A percentile compares a stretch with the other conserved stretches of the same genome.
Evolutionary conservation across 2,113 vertebrate genomes (phyloP).

Genomic region (Glaucomys volans): DNA sequence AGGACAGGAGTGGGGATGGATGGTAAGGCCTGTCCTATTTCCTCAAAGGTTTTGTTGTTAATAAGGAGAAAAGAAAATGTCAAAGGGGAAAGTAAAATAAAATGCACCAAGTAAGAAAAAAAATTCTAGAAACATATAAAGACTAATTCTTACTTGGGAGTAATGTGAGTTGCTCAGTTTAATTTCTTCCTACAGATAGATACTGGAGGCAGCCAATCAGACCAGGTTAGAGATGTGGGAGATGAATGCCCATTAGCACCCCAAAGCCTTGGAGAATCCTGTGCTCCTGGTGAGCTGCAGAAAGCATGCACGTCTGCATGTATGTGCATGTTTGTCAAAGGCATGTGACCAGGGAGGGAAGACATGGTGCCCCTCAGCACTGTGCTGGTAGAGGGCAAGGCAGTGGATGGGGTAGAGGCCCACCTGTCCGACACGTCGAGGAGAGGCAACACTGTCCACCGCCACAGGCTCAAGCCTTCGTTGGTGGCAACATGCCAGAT

Average conservation of each 20-base stretch:
- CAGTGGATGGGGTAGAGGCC: slow-evolving; percentile 42
- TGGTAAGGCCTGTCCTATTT: background rate
- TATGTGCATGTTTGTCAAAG: background rate
- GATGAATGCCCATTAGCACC: background rate
- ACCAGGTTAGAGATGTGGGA: background rate
- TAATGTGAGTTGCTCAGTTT: background rate
- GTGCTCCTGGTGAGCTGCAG: background rate
- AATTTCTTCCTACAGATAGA: background rate
- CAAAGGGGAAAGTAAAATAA: background rate
- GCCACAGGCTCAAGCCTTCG: slow-evolving; percentile 90
- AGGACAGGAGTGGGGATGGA: background rate
- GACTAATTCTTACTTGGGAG: background rate
- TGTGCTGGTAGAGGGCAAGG: background rate
- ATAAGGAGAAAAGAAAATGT: background rate
- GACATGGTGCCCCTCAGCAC: no score
- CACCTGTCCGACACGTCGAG: slow-evolving; percentile 94
- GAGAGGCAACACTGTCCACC: slow-evolving; percentile 89
- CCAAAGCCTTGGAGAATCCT: background rate
- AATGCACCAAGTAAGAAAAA: background rate
- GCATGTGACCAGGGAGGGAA: fast-evolving
- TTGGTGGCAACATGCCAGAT: slow-evolving; percentile 90
- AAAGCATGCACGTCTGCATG: no score
- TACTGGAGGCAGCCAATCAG: background rate
- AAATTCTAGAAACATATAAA: background rate
- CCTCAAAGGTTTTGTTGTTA: background rate